Base-by-base conservation (phyloP, 2,888 invertebrate species). In the Byasa hedistus region DNA sequence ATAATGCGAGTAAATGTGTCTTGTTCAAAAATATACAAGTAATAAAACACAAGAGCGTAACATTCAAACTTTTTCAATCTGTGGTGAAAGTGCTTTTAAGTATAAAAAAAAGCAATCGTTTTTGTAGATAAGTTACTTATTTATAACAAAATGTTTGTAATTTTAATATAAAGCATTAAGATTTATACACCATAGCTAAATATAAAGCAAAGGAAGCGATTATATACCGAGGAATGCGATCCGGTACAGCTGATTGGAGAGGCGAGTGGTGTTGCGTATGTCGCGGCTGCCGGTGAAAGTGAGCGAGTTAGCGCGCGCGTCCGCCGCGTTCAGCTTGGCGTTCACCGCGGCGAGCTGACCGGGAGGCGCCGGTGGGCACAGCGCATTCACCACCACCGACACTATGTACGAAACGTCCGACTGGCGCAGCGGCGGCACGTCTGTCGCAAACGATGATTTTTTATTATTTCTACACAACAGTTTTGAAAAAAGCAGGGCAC, bases 401-500 rank as follows among this genome's bases (percentile, higher is more conserved):
- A 99, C 92, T 63, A 98, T 94, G 88, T 97, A 99, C 71, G 95
- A 95, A 22, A 99, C 96, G 83, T 99, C 99, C 21, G 95, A 94
- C 78, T 96, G 96, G 64, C 97, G 94, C 79, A 99, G 94, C 74
- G 96, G 96, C 0, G 98, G 97, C 52, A 97, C 96, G 82, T 98
- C 98, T 96, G 89, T 1, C 15, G 2, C 0, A 44, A 15, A 44
- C 19, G 44, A 17, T 10, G 10, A 32, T 7, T 1, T 32, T 32
- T n/a, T n/a, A n/a, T 32, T 32, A 10, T 32, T 32, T 32, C 32
- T 7, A 10, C 10, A 32, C 1, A 1, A 32, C 32, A 32, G 0
- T 32, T 32, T 32, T 10, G 10, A 32, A 8, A 32, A 1, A 32
- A 32, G 32, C 10, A 32, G 7, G 32, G 32, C 10, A 10, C 10